Percentiles rank a stretch among this genome's conserved stretches.
Evolutionary conservation across 2,888 invertebrate genomes (phyloP).

Genomic region (Dryomyza anilis): DNA sequence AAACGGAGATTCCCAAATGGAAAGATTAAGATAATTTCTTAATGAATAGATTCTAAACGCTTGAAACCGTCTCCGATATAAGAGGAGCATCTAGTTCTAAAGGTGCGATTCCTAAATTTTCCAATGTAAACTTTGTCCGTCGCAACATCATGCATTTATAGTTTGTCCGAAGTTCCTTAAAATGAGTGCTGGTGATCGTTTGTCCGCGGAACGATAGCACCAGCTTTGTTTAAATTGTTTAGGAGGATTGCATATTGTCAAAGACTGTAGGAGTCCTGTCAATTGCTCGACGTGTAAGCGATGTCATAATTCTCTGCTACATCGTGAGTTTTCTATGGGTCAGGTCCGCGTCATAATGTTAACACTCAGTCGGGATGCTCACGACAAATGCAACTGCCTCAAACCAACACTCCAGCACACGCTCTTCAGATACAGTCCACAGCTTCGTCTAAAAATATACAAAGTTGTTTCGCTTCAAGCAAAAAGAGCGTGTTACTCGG

Average conservation of each 20-base stretch:
- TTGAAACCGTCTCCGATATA: slow-evolving; percentile 26
- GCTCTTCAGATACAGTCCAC: not conserved
- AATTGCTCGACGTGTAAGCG: not conserved
- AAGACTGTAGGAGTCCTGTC: not conserved
- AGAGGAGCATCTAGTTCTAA: not conserved
- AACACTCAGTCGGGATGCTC: not conserved
- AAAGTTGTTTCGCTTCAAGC: not conserved
- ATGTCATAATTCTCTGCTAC: slow-evolving; percentile 3
- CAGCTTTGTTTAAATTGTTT: not conserved
- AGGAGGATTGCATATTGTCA: not conserved
- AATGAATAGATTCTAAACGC: slow-evolving; percentile 18
- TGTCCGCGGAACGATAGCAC: not conserved
- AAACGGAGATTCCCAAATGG: slow-evolving; percentile 26
- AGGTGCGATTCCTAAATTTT: not conserved
- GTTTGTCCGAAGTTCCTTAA: slow-evolving; percentile 1
- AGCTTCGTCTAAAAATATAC: not conserved
- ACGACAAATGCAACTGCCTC: no score
- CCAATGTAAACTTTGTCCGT: not conserved
- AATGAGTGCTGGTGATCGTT: not conserved
- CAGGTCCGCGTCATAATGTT: not conserved
- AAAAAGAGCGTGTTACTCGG: slow-evolving; percentile 8
- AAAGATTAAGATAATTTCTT: slow-evolving; percentile 17
- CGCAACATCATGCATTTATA: slow-evolving; percentile 3
- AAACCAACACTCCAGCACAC: not conserved
- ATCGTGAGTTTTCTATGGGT: not conserved